A percentile compares a stretch with the other conserved stretches of the same genome.
These are phyloP conservation scores for Thymelicus acteon DNA, from an alignment of 2,888 invertebrate species.

Conservation along the genomic window DNA sequence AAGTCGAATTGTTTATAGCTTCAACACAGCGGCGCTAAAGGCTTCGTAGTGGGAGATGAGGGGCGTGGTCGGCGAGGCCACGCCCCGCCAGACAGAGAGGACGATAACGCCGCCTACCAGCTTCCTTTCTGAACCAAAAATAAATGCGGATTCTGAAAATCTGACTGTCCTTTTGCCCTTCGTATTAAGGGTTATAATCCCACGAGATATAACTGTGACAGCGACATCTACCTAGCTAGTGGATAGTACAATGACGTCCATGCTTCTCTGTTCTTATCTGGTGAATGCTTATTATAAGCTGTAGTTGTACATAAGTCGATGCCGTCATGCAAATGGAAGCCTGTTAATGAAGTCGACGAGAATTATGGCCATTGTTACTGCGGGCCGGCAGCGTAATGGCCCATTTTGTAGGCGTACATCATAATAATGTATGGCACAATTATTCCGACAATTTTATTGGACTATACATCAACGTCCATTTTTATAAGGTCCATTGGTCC, in stretches of 20 bases:
- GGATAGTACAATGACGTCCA: conserved; percentile 59
- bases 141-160: conserved; percentile 37
- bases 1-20: conserved; percentile 39
- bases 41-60: conserved; percentile 50
- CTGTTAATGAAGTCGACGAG: conserved; percentile 83
- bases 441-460: conserved; percentile 60
- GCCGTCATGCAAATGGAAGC: conserved; percentile 84
- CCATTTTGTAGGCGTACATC: conserved; percentile 80
- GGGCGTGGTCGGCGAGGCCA: conserved; percentile 69
- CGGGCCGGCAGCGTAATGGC: conserved; percentile 76
- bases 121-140: conserved; percentile 52
- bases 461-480: conserved; percentile 45
- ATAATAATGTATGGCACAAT: conserved; percentile 79
- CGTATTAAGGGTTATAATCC: conserved; percentile 55
- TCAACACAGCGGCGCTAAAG: conserved; percentile 45
- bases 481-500: conserved; percentile 3
- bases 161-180: not conserved
- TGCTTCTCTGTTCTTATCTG: conserved; percentile 57
- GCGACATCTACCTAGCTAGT: conserved; percentile 35
- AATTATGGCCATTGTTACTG: conserved; percentile 83
- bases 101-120: conserved; percentile 71
- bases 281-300: conserved; percentile 67
- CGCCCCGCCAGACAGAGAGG: conserved; percentile 75
- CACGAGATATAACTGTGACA: conserved; percentile 27
- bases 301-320: conserved; percentile 56